Percentiles rank a stretch among this genome's conserved stretches.
Conservation (phyloP, 2,888 invertebrate genomes). For the Mimachlamys varia region DNA sequence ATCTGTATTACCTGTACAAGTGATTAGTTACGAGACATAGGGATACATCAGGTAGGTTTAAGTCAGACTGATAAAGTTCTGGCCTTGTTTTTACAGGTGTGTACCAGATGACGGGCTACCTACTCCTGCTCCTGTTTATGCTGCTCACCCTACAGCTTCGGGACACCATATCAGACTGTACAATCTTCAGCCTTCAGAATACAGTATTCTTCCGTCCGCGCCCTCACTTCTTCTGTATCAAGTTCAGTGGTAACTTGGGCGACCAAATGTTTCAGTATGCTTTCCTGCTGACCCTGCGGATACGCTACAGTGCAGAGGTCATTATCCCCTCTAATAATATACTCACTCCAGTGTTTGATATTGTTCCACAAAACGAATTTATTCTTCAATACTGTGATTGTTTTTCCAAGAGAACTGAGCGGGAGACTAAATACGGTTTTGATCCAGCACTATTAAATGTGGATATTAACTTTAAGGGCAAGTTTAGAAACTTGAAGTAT, state of each 20-base stretch:
- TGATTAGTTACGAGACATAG: too few relatives aligned
- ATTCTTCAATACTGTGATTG: slow-evolving; percentile 20
- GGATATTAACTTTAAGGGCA: neutral
- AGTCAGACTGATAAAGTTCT: too few relatives aligned
- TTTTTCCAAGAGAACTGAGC: neutral
- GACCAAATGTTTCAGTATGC: slow-evolving; percentile 29
- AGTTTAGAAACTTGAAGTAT: neutral
- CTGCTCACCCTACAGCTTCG: neutral
- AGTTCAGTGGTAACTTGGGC: neutral
- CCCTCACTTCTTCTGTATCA: slow-evolving; percentile 1
- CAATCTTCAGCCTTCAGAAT: neutral
- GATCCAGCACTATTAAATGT: neutral
- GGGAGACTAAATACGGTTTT: neutral
- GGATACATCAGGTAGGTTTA: too few relatives aligned
- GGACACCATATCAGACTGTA: neutral
- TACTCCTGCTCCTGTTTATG: neutral
- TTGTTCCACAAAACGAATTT: slow-evolving; percentile 24
- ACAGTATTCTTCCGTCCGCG: neutral
- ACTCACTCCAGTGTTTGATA: neutral
- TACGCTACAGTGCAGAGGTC: neutral
- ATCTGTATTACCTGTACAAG: too few relatives aligned
- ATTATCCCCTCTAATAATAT: neutral
- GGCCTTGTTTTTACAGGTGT: neutral
- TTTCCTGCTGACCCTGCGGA: neutral
- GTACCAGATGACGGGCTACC: neutral